phyloP scores from a whole-genome alignment of 2,888 invertebrate genomes.

The Nymphalis polychloros region DNA sequence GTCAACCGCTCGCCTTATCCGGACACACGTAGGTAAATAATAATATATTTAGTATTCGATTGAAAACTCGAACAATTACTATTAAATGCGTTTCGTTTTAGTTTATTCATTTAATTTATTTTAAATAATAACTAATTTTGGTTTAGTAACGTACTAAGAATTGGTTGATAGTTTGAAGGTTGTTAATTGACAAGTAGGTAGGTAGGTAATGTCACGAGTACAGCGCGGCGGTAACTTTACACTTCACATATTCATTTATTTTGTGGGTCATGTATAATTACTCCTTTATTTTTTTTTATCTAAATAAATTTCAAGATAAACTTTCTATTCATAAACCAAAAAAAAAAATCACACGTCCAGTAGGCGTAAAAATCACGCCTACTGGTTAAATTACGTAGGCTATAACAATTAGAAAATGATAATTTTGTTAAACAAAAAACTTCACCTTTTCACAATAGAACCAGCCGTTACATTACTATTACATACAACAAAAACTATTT shows the following conservation, averaged over 20 bases:
- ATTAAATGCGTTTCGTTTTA: too few relatives aligned
- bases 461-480: constrained; percentile 13
- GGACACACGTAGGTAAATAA: not conserved
- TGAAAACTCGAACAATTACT: too few relatives aligned
- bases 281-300: not conserved
- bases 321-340: not conserved
- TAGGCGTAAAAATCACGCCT: too few relatives aligned
- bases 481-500: not conserved
- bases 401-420: not conserved
- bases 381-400: not conserved
- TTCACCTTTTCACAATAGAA: constrained; percentile 32
- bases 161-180: not conserved
- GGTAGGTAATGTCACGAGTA: not conserved
- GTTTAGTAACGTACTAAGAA: too few relatives aligned
- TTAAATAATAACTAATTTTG: too few relatives aligned
- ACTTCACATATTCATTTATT: not conserved
- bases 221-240: not conserved
- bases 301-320: not conserved
- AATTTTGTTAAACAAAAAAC: constrained; percentile 13
- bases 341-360: too few relatives aligned
- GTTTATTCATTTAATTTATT: too few relatives aligned
- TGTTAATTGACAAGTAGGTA: not conserved
- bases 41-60: too few relatives aligned
- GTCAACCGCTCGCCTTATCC: constrained; percentile 16
- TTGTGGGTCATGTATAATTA: not conserved